Base-by-base conservation (phyloP, 2,888 invertebrate species). In the Limnephilus lunatus region DNA sequence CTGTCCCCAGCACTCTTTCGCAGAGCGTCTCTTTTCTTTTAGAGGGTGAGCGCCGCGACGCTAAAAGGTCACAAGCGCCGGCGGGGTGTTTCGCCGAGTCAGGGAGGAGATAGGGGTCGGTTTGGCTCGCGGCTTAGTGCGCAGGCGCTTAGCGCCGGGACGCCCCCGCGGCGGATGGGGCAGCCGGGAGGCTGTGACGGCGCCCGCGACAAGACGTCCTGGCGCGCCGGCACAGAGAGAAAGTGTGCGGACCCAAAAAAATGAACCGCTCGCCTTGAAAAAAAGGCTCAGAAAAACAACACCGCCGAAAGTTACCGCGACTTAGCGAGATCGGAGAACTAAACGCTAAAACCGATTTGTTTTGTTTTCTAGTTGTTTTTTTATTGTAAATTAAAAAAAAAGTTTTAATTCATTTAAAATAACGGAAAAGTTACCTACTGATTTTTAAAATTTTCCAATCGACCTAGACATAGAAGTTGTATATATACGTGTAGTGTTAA, bases 241-340 rank as follows among this genome's bases (percentile, higher is more conserved):
- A 93, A 93, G 93, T 93, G 92, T 91, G 90, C 91, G 92, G 88
- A 90, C 90, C 87, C 92, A 92, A 92, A 92, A 92, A 92, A 91
- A 91, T 90, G 90, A 90, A 35, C 39, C 91, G 90, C 87, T 92
- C 91, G 91, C 92, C 91, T 92, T 92, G 92, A 92, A 92, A 92
- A 92, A 89, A 90, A 81, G 91, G 90, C 85, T 44, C 39, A 1
- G 81, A 68, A 86, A 92, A 91, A 91, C 82, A 90, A 92, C 87
- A 85, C 82, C 81, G 89, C 82, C 82, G 83, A 91, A 92, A 92
- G 82, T 90, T 92, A 68, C 53, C 81, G 85, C 85, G 82, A 53
- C 30, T 39, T 88, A 85, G 85, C 89, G 89, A 53, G 81, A 90
- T 81, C 91, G 89, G 89, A 89, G 89, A 89, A 89, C 48, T 83